Percentiles rank a stretch among this genome's conserved stretches.
phyloP scores from a whole-genome alignment of 2,888 invertebrate genomes.

The Phalera bucephala region DNA sequence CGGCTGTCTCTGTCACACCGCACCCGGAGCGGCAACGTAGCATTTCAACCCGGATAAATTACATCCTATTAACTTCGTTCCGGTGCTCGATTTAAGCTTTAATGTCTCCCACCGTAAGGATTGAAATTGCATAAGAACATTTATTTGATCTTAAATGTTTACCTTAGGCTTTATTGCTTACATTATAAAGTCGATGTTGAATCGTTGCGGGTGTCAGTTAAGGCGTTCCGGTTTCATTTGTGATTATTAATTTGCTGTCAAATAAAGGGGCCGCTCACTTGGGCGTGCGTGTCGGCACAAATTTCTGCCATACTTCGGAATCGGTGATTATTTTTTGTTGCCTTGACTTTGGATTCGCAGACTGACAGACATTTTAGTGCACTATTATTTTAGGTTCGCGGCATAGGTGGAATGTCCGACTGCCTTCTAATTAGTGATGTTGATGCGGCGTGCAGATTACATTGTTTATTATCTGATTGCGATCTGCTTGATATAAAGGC shows the following conservation, averaged over 20 bases:
- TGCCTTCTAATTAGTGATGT: slow-evolving; percentile 56
- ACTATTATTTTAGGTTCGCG: slow-evolving; percentile 56
- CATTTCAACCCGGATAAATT: slow-evolving; percentile 78
- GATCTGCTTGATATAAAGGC: slow-evolving; percentile 19
- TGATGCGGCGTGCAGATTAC: slow-evolving; percentile 43
- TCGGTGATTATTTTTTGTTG: slow-evolving; percentile 79
- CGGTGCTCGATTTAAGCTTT: slow-evolving; percentile 78
- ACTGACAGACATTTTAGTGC: slow-evolving; percentile 70
- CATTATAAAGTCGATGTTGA: slow-evolving; percentile 69
- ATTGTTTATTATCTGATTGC: slow-evolving; percentile 23
- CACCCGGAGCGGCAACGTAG: slow-evolving; percentile 76
- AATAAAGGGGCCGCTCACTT: slow-evolving; percentile 82
- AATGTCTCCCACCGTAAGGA: slow-evolving; percentile 71
- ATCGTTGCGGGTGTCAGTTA: slow-evolving; percentile 55
- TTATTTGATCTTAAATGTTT: slow-evolving; percentile 58
- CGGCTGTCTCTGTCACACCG: slow-evolving; percentile 58
- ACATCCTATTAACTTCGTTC: slow-evolving; percentile 80
- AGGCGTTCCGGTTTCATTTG: slow-evolving; percentile 63
- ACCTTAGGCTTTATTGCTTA: slow-evolving; percentile 63
- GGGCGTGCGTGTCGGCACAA: slow-evolving; percentile 82
- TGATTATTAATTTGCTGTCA: slow-evolving; percentile 83
- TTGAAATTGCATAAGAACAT: slow-evolving; percentile 72
- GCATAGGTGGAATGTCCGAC: slow-evolving; percentile 52
- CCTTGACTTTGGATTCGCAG: slow-evolving; percentile 73
- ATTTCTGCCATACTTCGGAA: slow-evolving; percentile 82